Conservation (phyloP, 2,797 vertebrate species). For the Crotalus adamanteus region DNA sequence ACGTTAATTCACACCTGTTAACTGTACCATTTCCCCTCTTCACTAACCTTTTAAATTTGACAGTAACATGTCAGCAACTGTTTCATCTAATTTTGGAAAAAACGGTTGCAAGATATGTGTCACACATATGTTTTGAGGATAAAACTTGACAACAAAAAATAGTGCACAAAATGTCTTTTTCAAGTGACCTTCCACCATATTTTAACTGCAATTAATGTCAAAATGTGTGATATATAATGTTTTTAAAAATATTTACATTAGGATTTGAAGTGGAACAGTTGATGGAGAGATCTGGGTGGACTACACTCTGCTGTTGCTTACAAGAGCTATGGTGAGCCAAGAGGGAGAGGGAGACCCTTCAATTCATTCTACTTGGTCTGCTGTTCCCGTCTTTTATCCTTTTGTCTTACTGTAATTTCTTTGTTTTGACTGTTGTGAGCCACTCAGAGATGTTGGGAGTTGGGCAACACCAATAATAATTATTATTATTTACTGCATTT, state of each 20-base stretch:
- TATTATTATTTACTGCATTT: not conserved
- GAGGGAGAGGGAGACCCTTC: not conserved
- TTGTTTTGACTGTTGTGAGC: not conserved
- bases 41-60: constrained; percentile 60
- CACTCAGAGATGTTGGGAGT: not conserved
- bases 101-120: constrained; percentile 51
- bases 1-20: constrained; percentile 78
- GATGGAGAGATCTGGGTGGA: not conserved
- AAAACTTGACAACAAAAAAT: constrained; percentile 52
- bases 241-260: not conserved
- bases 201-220: not conserved
- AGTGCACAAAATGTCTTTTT: constrained; percentile 49
- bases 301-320: not conserved
- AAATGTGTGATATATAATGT: not conserved
- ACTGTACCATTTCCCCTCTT: constrained; percentile 45
- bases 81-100: constrained; percentile 36
- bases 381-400: not conserved
- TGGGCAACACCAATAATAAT: not conserved
- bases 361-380: not conserved
- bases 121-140: constrained; percentile 57
- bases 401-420: not conserved
- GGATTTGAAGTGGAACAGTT: not conserved
- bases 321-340: not conserved
- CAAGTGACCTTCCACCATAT: constrained; percentile 23
- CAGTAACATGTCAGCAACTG: constrained; percentile 68